Evolutionary conservation across 2,797 vertebrate genomes (phyloP).

Genomic region (Kryptolebias ocellatus): DNA sequence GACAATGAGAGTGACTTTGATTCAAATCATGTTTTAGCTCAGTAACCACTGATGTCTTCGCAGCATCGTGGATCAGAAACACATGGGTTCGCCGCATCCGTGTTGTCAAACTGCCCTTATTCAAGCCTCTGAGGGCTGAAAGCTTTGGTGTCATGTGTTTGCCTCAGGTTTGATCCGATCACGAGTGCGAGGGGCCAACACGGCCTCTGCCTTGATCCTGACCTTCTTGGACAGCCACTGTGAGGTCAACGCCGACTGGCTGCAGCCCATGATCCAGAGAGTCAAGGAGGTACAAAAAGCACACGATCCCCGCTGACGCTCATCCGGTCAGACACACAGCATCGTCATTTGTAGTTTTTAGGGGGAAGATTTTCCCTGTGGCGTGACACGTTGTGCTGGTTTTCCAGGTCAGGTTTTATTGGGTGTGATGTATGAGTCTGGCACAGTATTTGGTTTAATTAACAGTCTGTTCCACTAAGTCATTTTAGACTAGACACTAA

Average conservation of each 20-base stretch:
- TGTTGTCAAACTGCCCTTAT: too few relatives aligned
- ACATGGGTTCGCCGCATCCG: too few relatives aligned
- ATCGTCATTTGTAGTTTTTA: too few relatives aligned
- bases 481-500: too few relatives aligned
- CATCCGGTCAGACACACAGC: neutral
- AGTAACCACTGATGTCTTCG: too few relatives aligned
- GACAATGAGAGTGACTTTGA: too few relatives aligned
- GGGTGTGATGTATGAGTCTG: too few relatives aligned
- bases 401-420: slow-evolving; percentile 1
- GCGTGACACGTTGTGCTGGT: slow-evolving; percentile 12
- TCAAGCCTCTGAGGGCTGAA: neutral
- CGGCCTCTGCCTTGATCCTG: slow-evolving; percentile 87
- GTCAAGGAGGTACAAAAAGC: slow-evolving; percentile 90
- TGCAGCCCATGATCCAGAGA: slow-evolving; percentile 96
- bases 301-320: slow-evolving; percentile 36
- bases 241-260: slow-evolving; percentile 96
- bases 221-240: slow-evolving; percentile 99
- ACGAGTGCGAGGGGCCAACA: slow-evolving; percentile 91
- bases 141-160: neutral
- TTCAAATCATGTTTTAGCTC: too few relatives aligned
- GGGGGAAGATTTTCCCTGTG: neutral
- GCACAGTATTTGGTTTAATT: too few relatives aligned
- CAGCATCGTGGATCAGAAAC: too few relatives aligned
- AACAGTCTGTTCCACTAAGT: too few relatives aligned
- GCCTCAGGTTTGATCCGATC: slow-evolving; percentile 93